These are phyloP conservation scores for Porites rus DNA, from an alignment of 92 coral and sea anemone species.

Conservation along the genomic window DNA sequence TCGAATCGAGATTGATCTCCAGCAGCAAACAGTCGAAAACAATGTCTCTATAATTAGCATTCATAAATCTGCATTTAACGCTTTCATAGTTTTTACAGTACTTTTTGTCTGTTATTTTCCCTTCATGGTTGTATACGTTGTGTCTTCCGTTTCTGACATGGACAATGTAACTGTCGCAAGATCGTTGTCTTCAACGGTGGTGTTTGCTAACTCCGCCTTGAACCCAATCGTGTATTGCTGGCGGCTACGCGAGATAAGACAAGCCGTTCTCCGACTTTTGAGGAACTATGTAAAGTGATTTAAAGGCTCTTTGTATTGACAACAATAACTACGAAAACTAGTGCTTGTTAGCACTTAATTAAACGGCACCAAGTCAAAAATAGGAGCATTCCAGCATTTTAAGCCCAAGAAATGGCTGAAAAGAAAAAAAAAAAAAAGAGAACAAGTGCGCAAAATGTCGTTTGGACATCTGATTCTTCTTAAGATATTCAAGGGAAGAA, in stretches of 20 bases:
- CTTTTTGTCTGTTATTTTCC: constrained; percentile 26
- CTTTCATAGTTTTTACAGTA: constrained; percentile 13
- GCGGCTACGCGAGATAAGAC: background rate
- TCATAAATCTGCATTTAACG: constrained; percentile 5
- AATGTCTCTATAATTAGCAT: background rate
- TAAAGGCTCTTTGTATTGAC: too few relatives aligned
- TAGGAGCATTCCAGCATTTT: too few relatives aligned
- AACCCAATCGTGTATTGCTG: constrained; percentile 21
- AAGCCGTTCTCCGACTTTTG: background rate
- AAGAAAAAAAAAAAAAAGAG: too few relatives aligned
- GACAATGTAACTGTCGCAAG: background rate
- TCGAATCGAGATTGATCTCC: constrained; percentile 7
- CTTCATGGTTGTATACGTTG: background rate
- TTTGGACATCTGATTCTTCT: too few relatives aligned
- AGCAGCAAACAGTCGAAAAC: constrained; percentile 13
- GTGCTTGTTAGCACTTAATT: too few relatives aligned
- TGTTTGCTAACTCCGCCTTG: constrained; percentile 8
- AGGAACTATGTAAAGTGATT: background rate
- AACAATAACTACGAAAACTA: too few relatives aligned
- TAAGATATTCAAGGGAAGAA: too few relatives aligned
- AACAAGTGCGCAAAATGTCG: too few relatives aligned
- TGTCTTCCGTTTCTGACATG: background rate
- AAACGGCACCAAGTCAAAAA: too few relatives aligned
- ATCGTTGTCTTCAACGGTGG: background rate
- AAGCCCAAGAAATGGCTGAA: too few relatives aligned